These are phyloP conservation scores for Orchesellides sinensis DNA, from an alignment of 2,888 invertebrate genomes.

Conservation along the genomic window DNA sequence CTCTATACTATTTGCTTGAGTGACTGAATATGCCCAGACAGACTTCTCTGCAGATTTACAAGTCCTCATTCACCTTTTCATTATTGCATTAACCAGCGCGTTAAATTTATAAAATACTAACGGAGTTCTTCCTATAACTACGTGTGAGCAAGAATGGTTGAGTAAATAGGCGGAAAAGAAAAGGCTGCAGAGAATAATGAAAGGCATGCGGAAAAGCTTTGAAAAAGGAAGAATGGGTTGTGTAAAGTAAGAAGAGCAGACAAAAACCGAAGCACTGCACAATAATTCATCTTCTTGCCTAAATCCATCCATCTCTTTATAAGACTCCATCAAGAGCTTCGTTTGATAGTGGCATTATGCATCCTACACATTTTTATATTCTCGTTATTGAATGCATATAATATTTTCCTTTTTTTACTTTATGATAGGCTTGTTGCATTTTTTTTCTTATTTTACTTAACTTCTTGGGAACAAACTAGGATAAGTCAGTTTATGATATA, in stretches of 20 bases:
- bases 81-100: slow-evolving; percentile 7
- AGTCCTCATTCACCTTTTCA: slow-evolving; percentile 23
- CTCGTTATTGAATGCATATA: too few relatives aligned
- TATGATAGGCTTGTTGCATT: too few relatives aligned
- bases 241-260: neutral
- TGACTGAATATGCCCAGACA: slow-evolving; percentile 1
- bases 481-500: too few relatives aligned
- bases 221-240: slow-evolving; percentile 1
- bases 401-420: too few relatives aligned
- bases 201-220: slow-evolving; percentile 2
- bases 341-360: too few relatives aligned
- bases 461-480: too few relatives aligned
- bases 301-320: slow-evolving; percentile 14
- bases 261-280: neutral
- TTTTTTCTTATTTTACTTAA: too few relatives aligned
- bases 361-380: neutral
- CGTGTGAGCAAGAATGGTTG: slow-evolving; percentile 29
- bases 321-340: neutral
- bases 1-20: neutral
- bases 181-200: slow-evolving; percentile 9
- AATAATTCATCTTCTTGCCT: slow-evolving; percentile 1
- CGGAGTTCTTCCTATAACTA: too few relatives aligned
- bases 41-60: neutral
- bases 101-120: slow-evolving; percentile 21
- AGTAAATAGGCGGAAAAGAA: slow-evolving; percentile 34